Percentiles rank a stretch among this genome's conserved stretches.
Conservation (phyloP, 2,888 invertebrate species). For the Pteria penguin region DNA sequence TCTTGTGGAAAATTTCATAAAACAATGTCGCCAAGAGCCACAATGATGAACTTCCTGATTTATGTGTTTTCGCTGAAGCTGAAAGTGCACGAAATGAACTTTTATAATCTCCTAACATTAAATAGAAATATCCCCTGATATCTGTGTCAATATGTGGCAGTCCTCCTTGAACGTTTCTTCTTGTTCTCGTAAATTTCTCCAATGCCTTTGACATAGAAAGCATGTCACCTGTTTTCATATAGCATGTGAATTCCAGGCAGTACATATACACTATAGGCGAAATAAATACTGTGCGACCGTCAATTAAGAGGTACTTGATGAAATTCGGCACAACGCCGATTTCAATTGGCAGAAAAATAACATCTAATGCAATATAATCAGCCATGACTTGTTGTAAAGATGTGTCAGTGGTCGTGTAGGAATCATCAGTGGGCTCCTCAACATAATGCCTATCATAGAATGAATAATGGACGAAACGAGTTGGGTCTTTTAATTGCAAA, state of each 20-base stretch:
- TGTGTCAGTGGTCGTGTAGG: neutral
- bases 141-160: neutral
- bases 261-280: neutral
- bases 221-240: neutral
- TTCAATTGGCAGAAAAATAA: neutral
- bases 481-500: neutral
- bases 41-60: no score
- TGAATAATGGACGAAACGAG: neutral
- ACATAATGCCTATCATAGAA: neutral
- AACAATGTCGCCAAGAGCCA: no score
- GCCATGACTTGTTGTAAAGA: neutral
- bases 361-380: neutral
- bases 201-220: neutral
- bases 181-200: no score
- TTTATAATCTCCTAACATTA: neutral
- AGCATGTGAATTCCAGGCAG: neutral
- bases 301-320: neutral
- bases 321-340: neutral
- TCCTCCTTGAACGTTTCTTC: neutral
- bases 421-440: neutral
- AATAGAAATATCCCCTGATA: neutral
- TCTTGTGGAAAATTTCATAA: no score
- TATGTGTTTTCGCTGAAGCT: no score
- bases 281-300: neutral
- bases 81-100: no score